Base-by-base conservation (phyloP, 1,140 invertebrate species). In the Hydropsyche tenuis region DNA sequence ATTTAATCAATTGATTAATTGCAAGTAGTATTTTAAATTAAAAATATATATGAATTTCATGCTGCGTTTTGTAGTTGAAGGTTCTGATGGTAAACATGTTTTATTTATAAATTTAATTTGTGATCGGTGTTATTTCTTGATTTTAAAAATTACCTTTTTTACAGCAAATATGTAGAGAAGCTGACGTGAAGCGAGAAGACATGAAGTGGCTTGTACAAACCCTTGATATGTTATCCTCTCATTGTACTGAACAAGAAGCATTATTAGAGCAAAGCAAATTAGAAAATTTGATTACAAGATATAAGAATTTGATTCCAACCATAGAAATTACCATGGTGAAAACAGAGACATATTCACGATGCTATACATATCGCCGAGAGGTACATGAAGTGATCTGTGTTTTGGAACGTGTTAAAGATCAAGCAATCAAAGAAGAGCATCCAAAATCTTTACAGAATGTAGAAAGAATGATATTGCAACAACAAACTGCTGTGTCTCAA, bases 181-280 rank as follows among this genome's bases (percentile, higher is more conserved):
- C 96, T 72, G 94, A 96, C 80, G 89, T 88, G 53, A 94, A 94
- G 81, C 88, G 93, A 60, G 95, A 97, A 83, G 94, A 96, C 77
- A 96, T 97, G 90, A 96, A 96, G 80, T 96, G 95, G 94, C 85
- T 98, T 48, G 94, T 96, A 0, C 93, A 96, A 83, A 94, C 92
- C 16, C 82, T 98, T 42, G 95, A 98, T 78, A 91, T 90, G 74
- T 86, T 98, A 68, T 89, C 93, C 4, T 90, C 92, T 43, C 94
- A 95, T 81, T 90, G 92, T 77, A 89, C 90, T 3, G 92, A 95
- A 78, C 86, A 89, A 53, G 93, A 97, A 82, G 91, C 91, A 7
- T 83, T 89, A 72, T 80, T 86, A n/a, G 92, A 94, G 83, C 93
- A 96, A 82, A 88, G 90, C 62, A 90, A 90, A 78, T 84, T 98